Conservation (phyloP, 2,113 vertebrate species). For the mouse (Mus musculus) region DNA sequence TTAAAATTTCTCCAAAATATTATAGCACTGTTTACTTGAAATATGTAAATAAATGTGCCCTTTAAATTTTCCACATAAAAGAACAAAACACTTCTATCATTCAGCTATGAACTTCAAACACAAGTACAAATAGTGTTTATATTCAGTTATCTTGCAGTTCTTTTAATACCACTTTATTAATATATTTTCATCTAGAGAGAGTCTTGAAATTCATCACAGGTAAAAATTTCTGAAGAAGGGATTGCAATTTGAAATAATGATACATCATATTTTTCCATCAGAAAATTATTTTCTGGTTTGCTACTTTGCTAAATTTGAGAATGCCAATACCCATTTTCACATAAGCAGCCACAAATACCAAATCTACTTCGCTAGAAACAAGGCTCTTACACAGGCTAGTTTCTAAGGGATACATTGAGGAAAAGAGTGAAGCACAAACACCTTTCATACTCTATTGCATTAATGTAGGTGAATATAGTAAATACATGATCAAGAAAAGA, state of each 20-base stretch:
- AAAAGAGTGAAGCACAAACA: neutral
- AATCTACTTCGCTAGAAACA: conserved; percentile 34
- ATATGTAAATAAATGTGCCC: neutral
- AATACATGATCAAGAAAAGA: neutral
- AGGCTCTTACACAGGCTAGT: neutral
- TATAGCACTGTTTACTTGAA: neutral
- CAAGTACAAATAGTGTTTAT: conserved; percentile 20
- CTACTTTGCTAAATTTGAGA: neutral
- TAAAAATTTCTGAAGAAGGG: conserved; percentile 57
- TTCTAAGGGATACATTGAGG: neutral
- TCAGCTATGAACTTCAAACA: neutral
- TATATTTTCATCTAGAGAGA: conserved; percentile 51
- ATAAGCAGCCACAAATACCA: conserved; percentile 38
- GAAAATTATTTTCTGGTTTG: neutral
- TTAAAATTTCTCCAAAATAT: conserved; percentile 33
- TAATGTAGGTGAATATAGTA: neutral
- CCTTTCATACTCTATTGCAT: neutral
- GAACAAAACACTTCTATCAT: neutral
- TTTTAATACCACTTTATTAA: conserved; percentile 61
- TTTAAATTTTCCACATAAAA: neutral
- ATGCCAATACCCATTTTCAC: neutral
- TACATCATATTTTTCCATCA: conserved; percentile 16
- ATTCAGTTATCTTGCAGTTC: conserved; percentile 29
- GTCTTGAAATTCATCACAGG: conserved; percentile 46
- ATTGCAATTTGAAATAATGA: conserved; percentile 63